Base-by-base conservation (phyloP, 2,888 invertebrate genomes). In the Stenchaetothrips biformis region DNA sequence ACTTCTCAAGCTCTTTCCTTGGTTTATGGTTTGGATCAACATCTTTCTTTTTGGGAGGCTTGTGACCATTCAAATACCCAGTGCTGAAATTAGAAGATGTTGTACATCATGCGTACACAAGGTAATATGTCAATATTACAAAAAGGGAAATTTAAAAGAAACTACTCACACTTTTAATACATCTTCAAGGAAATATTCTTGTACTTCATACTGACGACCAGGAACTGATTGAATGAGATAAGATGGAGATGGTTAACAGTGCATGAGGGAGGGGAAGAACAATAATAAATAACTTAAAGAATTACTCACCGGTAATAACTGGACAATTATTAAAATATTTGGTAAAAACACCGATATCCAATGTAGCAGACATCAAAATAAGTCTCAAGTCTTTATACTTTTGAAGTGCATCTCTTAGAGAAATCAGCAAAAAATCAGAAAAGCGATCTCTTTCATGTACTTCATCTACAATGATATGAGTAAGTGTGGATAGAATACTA, bases 381-480 rank as follows among this genome's bases (percentile, higher is more conserved):
- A 98, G 87, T 85, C 93, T 93, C 27, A 98, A 88, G 81, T 94
- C 90, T 82, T 92, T 91, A 85, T 91, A 92, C 79, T 91, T 89
- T 0, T 90, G 88, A 77, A 97, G 86, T 16, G 92, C 91, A 85
- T 96, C 94, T 74, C 93, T 90, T 80, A 98, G 87, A 7, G 94
- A 93, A 81, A 97, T 94, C 81, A 99, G 88, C 77, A 98, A 89
- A 87, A 98, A 98, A 87, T 99, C 99, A 79, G 95, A 94, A 86
- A 95, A 93, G 85, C 95, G 92, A 87, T 98, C 97, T 0, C 98
- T 90, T 86, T 98, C 98, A 87, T 99, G 99, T 48, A 98, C 93
- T 88, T 99, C 99, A 87, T 99, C 99, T 84, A 98, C 92, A 80
- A 95, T 92, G 77, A 95, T 89, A 86, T 98, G 98, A 0, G 96